These are phyloP conservation scores for Eremobia ochroleuca DNA, from an alignment of 2,888 invertebrate genomes.

Conservation along the genomic window DNA sequence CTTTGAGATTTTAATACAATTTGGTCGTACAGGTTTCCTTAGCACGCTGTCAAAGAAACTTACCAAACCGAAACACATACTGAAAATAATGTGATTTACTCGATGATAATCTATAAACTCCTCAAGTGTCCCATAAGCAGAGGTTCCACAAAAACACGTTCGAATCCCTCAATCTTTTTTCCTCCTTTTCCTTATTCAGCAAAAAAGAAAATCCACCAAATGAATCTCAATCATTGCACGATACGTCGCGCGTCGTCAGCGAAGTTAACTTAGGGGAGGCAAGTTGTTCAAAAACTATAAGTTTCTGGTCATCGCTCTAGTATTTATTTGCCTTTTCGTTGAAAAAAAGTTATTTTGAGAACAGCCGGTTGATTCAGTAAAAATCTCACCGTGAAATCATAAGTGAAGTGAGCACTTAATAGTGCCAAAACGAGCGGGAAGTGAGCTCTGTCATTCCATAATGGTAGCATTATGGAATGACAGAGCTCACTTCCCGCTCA, in stretches of 20 bases:
- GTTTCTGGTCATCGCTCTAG: constrained; percentile 46
- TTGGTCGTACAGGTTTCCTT: background rate
- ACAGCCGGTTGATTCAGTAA: no score
- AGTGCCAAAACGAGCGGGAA: no score
- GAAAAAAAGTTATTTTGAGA: constrained; percentile 13
- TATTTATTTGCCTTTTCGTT: constrained; percentile 42
- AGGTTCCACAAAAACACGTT: constrained; percentile 32
- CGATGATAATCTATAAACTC: background rate
- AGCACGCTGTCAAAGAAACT: background rate
- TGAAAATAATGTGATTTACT: background rate
- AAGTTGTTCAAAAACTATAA: constrained; percentile 51
- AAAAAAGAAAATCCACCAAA: constrained; percentile 57
- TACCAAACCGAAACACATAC: background rate
- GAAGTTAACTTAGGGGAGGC: constrained; percentile 35
- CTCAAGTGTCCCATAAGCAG: background rate
- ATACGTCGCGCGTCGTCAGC: constrained; percentile 34
- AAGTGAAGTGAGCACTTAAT: no score
- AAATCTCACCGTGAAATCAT: no score
- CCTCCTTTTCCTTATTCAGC: constrained; percentile 43
- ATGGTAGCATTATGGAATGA: no score
- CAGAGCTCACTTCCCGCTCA: no score
- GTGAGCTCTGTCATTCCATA: no score
- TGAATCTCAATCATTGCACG: constrained; percentile 62
- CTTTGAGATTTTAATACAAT: constrained; percentile 8
- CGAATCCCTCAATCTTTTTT: constrained; percentile 30